These are phyloP conservation scores for Apotomis betuletana DNA, from an alignment of 2,888 invertebrate species.

Conservation along the genomic window DNA sequence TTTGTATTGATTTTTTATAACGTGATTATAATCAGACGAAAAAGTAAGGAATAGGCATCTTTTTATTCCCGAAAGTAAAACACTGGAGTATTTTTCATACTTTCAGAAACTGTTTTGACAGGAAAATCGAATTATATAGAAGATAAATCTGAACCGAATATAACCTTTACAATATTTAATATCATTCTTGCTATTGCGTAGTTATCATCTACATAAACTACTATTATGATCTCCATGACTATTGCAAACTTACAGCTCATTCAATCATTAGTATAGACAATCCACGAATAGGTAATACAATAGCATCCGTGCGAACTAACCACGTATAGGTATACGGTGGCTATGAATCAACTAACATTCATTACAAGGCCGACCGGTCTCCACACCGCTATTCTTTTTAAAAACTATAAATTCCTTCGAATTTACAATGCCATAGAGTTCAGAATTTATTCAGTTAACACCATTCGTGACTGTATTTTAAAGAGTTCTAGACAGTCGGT, in stretches of 20 bases:
- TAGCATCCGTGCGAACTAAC: slow-evolving; percentile 56
- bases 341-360: slow-evolving; percentile 58
- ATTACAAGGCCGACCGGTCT: slow-evolving; percentile 52
- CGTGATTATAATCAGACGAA: no score
- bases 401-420: slow-evolving; percentile 43
- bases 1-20: no score
- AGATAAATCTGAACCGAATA: no score
- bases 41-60: no score
- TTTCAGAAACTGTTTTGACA: no score
- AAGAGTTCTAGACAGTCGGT: slow-evolving; percentile 49
- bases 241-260: slow-evolving; percentile 49
- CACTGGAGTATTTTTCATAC: no score
- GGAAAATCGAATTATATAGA: no score
- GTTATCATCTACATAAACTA: background rate
- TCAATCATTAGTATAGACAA: slow-evolving; percentile 54
- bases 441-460: slow-evolving; percentile 44
- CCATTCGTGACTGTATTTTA: slow-evolving; percentile 45
- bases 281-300: slow-evolving; percentile 62
- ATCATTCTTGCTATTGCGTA: no score
- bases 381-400: slow-evolving; percentile 39
- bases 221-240: background rate
- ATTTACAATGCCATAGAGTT: slow-evolving; percentile 46
- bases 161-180: no score
- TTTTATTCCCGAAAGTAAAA: no score
- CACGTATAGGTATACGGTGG: slow-evolving; percentile 51